Conservation (phyloP, 2,797 vertebrate genomes). For the Gambelia wislizenii region DNA sequence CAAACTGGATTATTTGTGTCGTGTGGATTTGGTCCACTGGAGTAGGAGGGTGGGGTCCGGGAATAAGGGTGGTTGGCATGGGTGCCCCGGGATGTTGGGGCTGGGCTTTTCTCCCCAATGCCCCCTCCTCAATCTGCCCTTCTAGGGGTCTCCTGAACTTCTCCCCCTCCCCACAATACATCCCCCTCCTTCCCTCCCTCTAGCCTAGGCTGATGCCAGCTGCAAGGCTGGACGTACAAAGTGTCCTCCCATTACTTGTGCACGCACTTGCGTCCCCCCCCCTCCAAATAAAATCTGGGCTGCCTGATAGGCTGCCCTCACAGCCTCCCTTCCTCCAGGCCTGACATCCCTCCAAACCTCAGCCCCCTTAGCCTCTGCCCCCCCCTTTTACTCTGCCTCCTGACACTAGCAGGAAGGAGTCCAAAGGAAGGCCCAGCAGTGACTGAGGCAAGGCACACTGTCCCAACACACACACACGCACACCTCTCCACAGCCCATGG, state of each 20-base stretch:
- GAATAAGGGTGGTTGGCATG: neutral
- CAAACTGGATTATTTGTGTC: no score
- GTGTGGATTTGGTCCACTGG: neutral
- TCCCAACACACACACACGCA: no score
- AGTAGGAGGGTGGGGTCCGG: neutral
- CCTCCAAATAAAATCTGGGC: neutral
- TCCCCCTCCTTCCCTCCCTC: neutral
- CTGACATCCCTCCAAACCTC: neutral
- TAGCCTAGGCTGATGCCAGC: neutral
- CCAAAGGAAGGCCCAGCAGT: neutral
- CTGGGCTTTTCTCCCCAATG: neutral
- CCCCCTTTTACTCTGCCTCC: neutral
- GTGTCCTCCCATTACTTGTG: neutral
- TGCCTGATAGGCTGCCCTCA: no score
- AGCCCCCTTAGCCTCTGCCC: neutral
- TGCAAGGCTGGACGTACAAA: no score
- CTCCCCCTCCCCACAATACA: no score
- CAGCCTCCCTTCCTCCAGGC: no score
- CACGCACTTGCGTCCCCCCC: no score
- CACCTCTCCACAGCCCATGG: no score
- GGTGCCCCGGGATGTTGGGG: neutral
- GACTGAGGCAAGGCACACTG: no score
- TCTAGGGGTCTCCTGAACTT: no score
- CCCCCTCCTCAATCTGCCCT: no score
- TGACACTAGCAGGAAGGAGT: neutral